Conservation (phyloP, 2,888 invertebrate genomes). For the Campaea margaritaria region DNA sequence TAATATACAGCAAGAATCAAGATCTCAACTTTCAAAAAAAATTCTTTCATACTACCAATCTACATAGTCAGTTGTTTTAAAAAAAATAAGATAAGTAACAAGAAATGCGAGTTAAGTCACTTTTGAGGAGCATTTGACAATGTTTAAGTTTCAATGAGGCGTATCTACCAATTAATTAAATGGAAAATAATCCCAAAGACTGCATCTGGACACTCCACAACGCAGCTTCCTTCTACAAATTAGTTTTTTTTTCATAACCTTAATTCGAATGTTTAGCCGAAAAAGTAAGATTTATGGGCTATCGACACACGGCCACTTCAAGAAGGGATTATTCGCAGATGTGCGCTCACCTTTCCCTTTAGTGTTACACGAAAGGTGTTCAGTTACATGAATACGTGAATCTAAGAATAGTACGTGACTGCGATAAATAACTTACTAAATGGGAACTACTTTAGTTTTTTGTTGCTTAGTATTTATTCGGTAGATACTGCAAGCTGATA, state of each 20-base stretch:
- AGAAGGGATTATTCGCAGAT: constrained; percentile 72
- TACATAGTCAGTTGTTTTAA: no score
- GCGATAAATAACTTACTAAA: neutral
- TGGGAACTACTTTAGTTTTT: neutral
- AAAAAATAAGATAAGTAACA: no score
- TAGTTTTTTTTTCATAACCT: constrained; percentile 21
- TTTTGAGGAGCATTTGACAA: no score
- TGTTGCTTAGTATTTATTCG: neutral
- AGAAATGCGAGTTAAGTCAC: no score
- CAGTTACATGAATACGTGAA: neutral
- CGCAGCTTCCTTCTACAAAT: constrained; percentile 32
- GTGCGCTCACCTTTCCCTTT: constrained; percentile 64
- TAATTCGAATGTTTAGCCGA: neutral
- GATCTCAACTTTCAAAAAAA: no score
- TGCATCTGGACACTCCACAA: constrained; percentile 16
- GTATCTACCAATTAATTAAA: no score
- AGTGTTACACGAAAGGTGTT: constrained; percentile 37
- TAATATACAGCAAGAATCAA: no score
- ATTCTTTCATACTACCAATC: no score
- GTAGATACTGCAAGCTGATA: no score
- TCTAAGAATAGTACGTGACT: constrained; percentile 1
- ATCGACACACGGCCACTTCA: constrained; percentile 51
- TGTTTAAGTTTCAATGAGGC: no score
- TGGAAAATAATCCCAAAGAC: neutral
- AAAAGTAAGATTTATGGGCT: constrained; percentile 52